These are phyloP conservation scores for Bucco capensis DNA, from an alignment of 2,113 vertebrate genomes.

Conservation along the genomic window DNA sequence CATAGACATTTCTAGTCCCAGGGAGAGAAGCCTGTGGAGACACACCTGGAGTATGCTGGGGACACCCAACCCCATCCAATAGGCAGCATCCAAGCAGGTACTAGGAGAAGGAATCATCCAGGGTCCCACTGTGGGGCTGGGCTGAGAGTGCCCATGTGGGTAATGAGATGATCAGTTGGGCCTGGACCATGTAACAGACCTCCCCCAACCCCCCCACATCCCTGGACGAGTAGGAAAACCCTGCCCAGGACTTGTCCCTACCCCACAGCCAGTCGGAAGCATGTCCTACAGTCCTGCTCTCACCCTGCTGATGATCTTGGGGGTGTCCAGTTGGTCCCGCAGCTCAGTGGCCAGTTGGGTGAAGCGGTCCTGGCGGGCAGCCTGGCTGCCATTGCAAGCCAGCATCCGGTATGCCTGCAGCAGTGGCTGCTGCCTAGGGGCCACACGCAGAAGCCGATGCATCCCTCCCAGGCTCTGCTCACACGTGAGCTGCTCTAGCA, in stretches of 20 bases:
- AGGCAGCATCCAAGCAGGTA: rapidly evolving
- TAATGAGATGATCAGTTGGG: neutral
- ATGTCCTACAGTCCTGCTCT: rapidly evolving
- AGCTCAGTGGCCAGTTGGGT: constrained; percentile 79
- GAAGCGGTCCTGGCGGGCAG: constrained; percentile 74
- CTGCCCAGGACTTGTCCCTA: neutral
- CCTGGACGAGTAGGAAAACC: neutral
- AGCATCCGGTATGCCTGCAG: constrained; percentile 71
- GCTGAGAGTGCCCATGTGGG: rapidly evolving
- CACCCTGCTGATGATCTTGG: constrained; percentile 80
- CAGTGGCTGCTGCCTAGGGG: constrained; percentile 63
- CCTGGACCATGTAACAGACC: neutral
- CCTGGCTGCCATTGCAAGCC: constrained; percentile 71
- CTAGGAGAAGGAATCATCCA: neutral
- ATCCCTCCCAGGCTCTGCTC: constrained; percentile 65
- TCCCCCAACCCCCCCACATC: neutral
- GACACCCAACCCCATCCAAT: neutral
- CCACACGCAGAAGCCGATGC: constrained; percentile 71
- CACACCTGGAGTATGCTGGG: neutral
- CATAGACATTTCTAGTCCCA: rapidly evolving
- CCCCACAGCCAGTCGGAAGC: rapidly evolving
- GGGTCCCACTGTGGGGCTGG: neutral
- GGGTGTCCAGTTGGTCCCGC: constrained; percentile 80
- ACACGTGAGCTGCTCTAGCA: constrained; percentile 85
- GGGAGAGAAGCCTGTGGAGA: neutral